Evolutionary conservation across 1,140 invertebrate species (phyloP), one percentile per base, ranked within the genome.

Genomic region (Solenopsis fugax): DNA sequence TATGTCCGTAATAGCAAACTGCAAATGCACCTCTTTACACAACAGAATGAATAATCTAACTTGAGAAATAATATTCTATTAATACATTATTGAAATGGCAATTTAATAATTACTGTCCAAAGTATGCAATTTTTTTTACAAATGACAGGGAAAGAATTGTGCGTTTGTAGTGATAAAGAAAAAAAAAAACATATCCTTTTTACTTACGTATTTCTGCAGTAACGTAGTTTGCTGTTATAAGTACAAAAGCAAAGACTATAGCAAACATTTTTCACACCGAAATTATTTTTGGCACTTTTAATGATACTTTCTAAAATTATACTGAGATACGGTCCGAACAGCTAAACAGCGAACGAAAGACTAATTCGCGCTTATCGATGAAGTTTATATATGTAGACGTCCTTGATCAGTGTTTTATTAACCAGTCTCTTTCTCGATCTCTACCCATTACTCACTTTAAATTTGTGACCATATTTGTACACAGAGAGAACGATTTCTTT

Each of bases 151-250:
- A 45, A 67, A 21, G 12, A 67, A 21, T 21, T 67, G 4, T 67
- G 37, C 24, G 4, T 65, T 21, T 12, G 16, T 37, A 2, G n/a
- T n/a, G n/a, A 21, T 62, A 13, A 10, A 54, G 12, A 64, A 2
- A 64, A 56, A 56, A 16, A 45, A 0, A 62, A 50, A 13, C 6
- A 24, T 16, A 50, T 9, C 58, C 3, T 75, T 41, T 78, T 34
- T 78, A 78, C 76, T 78, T 18, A 78, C 76, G 76, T 65, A 78
- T 50, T 67, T 34, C 45, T 9, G 76, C 76, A 4, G 58, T 13
- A 34, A 50, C 60, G 21, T 78, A 24, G 7, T 6, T 48, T 10
- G 4, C 10, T 29, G 13, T 5, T 50, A 48, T 12, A 78, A 78
- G 12, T 0, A 10, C 50, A 50, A 76, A 76, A 21, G 45, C 18